Evolutionary conservation across 1,140 invertebrate genomes (phyloP).

Genomic region (Nasonia giraulti): DNA sequence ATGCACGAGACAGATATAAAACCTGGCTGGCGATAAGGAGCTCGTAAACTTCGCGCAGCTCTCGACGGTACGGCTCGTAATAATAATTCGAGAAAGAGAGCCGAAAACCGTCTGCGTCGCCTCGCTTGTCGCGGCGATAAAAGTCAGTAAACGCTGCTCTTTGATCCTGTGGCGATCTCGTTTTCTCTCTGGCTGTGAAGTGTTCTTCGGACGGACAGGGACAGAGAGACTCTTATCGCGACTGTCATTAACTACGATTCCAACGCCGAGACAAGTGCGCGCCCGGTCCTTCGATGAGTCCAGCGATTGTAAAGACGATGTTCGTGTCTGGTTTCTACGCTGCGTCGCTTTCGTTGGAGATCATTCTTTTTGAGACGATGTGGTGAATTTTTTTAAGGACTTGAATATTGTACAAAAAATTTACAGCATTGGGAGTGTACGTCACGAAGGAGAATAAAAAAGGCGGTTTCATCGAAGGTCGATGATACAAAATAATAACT

Average conservation of each 20-base stretch:
- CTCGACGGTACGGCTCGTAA: neutral
- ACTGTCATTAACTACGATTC: conserved; percentile 6
- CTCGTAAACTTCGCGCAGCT: neutral
- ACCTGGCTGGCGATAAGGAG: neutral
- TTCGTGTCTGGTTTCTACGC: no score
- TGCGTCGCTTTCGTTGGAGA: no score
- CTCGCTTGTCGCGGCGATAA: neutral
- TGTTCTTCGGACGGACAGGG: neutral
- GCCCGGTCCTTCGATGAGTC: no score
- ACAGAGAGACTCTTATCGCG: neutral
- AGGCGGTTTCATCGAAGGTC: no score
- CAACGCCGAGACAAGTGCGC: neutral
- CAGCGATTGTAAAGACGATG: neutral
- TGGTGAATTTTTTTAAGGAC: no score
- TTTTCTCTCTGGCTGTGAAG: neutral
- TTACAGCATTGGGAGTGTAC: no score
- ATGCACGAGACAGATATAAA: conserved; percentile 27
- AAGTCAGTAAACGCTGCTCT: neutral
- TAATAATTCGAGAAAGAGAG: neutral
- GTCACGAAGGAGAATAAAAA: no score
- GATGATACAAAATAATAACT: no score
- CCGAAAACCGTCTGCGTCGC: neutral
- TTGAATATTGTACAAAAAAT: no score
- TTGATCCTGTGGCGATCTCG: neutral
- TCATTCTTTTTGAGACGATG: no score